Percentiles rank a stretch among this genome's conserved stretches.
Evolutionary conservation across 2,113 vertebrate genomes (phyloP).

Genomic region (Zapus hudsonius): DNA sequence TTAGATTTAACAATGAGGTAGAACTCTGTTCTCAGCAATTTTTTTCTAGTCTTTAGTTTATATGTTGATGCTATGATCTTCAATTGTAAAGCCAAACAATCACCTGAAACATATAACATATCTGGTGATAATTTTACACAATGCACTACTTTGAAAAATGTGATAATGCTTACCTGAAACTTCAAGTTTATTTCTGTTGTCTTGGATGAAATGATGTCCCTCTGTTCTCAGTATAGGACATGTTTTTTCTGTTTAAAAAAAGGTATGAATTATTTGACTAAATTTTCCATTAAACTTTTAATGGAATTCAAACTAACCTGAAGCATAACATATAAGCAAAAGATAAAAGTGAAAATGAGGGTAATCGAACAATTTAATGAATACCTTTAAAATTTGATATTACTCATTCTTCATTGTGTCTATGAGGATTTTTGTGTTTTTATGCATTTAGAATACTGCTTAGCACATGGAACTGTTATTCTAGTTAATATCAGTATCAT

Average conservation of each 20-base stretch:
- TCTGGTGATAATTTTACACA: slow-evolving; percentile 30
- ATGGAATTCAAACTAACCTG: slow-evolving; percentile 49
- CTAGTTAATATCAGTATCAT: background rate
- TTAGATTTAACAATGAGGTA: background rate
- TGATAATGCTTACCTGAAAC: slow-evolving; percentile 88
- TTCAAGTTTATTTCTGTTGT: slow-evolving; percentile 82
- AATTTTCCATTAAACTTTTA: background rate
- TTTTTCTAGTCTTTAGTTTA: background rate
- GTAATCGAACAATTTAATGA: background rate
- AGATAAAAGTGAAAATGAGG: slow-evolving; percentile 19
- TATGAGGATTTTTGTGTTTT: background rate
- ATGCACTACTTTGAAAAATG: background rate
- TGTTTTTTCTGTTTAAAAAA: slow-evolving; percentile 77
- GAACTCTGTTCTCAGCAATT: background rate
- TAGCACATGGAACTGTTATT: background rate
- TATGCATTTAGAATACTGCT: background rate
- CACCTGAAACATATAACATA: background rate
- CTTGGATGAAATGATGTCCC: slow-evolving; percentile 83
- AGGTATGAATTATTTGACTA: slow-evolving; percentile 6
- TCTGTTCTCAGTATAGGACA: slow-evolving; percentile 90
- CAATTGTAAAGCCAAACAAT: slow-evolving; percentile 17
- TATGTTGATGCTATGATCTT: background rate
- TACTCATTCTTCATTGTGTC: background rate
- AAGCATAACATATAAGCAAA: background rate
- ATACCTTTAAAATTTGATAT: background rate